Evolutionary conservation across 2,797 vertebrate species (phyloP).

Genomic region (Galago senegalensis): DNA sequence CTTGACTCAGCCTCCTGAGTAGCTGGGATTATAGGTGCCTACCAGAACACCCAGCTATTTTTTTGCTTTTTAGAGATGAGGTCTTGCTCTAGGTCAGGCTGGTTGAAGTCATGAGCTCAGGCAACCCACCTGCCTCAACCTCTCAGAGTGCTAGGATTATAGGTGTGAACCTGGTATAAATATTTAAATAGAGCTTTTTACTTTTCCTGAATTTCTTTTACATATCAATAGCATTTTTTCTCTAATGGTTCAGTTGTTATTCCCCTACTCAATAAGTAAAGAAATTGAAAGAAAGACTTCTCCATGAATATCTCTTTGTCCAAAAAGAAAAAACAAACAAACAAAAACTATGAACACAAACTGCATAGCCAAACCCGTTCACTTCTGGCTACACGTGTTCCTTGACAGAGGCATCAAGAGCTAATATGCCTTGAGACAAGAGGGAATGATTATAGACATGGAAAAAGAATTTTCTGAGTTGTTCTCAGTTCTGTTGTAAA

Average conservation of each 20-base stretch:
- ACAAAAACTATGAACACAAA: not conserved
- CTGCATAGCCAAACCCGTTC: not conserved
- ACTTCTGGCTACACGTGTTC: not conserved
- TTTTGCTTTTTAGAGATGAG: not conserved
- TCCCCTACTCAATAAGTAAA: not conserved
- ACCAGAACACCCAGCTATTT: not conserved
- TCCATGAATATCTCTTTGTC: not conserved
- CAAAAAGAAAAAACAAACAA: not conserved
- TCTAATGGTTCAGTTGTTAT: not conserved
- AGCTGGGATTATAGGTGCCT: not conserved
- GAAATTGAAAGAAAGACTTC: not conserved
- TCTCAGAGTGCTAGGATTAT: not conserved
- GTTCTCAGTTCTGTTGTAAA: not conserved
- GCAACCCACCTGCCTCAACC: not conserved
- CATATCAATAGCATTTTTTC: not conserved
- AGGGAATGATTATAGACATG: not conserved
- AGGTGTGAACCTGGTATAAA: not conserved
- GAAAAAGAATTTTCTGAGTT: not conserved
- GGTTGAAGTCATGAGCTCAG: not conserved
- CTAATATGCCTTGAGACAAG: not conserved
- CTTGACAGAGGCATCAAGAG: not conserved
- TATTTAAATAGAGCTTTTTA: not conserved
- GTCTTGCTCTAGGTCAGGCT: not conserved
- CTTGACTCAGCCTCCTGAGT: not conserved
- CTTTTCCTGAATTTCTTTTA: not conserved